Evolutionary conservation across 1,140 invertebrate species (phyloP), one percentile per base, ranked within the genome.

Genomic region (Artemia franciscana): DNA sequence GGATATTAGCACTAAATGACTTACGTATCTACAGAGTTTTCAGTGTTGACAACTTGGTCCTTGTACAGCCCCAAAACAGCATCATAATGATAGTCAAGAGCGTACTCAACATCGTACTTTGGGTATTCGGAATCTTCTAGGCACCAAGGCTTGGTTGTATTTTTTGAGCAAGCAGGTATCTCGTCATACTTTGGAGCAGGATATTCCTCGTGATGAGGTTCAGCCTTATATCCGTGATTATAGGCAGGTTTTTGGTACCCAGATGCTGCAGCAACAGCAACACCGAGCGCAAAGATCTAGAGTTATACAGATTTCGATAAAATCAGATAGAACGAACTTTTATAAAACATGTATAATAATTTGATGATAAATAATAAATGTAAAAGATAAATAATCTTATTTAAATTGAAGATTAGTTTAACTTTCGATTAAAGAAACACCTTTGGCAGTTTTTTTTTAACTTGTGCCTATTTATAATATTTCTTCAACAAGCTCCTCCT

Each of bases 91-190:
- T 65, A 39, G 12, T 68, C 57, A 27, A 64, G 60, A 23, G 63
- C 63, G 30, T 62, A 57, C 57, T 64, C 59, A 7, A 65, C 57
- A 24, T 62, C 68, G 51, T 68, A 65, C 26, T 59, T 60, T 5
- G 69, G 69, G 63, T 70, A 70, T 24, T 70, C 68, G 26, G 24
- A 58, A 58, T 70, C 69, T 57, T 64, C 60, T 5, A 70, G 63
- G 60, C 69, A 70, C 67, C 67, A 69, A 9, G 66, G 26, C 64
- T 69, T 68, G 28, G 64, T 65, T 39, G 64, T 65, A 61, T 67
- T 66, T n/a, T 66, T 65, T 61, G 66, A 60, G 59, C 68, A 69
- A 28, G 63, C 60, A 18, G 68, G 68, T 28, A 62, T 64, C 15
- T 64, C 63, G 18, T 26, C 21, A 18, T 64, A 61, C 4, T 30